Percentiles rank a stretch among this genome's conserved stretches.
These are phyloP conservation scores for Anarsia innoxiella DNA, from an alignment of 2,888 invertebrate species.

Conservation along the genomic window DNA sequence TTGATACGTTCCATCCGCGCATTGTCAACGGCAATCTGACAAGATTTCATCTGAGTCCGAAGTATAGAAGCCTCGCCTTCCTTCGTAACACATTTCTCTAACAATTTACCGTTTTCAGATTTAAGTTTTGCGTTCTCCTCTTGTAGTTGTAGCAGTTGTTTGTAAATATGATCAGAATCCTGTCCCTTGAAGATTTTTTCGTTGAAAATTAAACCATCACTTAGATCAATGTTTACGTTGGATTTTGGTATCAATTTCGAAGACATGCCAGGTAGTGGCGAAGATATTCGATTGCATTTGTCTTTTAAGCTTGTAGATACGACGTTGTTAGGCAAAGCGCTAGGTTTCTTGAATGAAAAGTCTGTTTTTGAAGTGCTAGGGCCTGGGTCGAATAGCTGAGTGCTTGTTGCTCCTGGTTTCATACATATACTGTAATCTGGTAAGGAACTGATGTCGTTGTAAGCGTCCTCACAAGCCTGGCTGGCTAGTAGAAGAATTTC, in stretches of 20 bases:
- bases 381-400: slow-evolving; percentile 31
- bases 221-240: slow-evolving; percentile 28
- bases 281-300: slow-evolving; percentile 52
- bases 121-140: slow-evolving; percentile 60
- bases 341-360: slow-evolving; percentile 54
- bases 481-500: slow-evolving; percentile 64
- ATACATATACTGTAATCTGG: slow-evolving; percentile 56
- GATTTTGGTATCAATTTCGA: slow-evolving; percentile 29
- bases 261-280: slow-evolving; percentile 55
- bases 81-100: slow-evolving; percentile 70
- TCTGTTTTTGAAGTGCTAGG: slow-evolving; percentile 45
- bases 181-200: slow-evolving; percentile 47
- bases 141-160: slow-evolving; percentile 48
- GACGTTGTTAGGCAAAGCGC: slow-evolving; percentile 25
- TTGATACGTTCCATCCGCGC: slow-evolving; percentile 59
- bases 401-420: slow-evolving; percentile 52
- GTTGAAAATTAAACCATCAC: slow-evolving; percentile 45
- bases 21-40: slow-evolving; percentile 55
- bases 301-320: slow-evolving; percentile 48
- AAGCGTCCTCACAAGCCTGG: slow-evolving; percentile 62
- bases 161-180: slow-evolving; percentile 44
- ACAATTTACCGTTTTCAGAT: slow-evolving; percentile 57
- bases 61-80: slow-evolving; percentile 75
- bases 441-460: slow-evolving; percentile 33
- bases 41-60: slow-evolving; percentile 67